phyloP scores from a whole-genome alignment of 2,113 vertebrate species.

The Kryptolebias marmoratus region DNA sequence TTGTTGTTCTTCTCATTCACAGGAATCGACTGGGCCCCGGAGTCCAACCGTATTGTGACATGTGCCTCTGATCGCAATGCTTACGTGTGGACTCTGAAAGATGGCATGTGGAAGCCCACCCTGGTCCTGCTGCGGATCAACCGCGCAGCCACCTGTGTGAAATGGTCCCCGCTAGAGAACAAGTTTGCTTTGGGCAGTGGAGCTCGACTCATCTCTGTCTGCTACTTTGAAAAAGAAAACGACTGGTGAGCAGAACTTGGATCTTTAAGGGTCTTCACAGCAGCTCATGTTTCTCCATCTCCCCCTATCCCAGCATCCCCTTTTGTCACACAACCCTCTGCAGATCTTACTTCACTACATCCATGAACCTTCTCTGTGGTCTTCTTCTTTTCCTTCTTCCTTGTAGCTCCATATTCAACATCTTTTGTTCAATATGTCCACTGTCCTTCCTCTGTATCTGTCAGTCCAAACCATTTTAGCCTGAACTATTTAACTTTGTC shows the following conservation, averaged over 20 bases:
- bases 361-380: too few species aligned
- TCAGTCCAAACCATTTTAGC: too few species aligned
- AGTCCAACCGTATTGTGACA: constrained; percentile 84
- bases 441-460: too few species aligned
- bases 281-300: too few species aligned
- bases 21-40: constrained; percentile 85
- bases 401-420: too few species aligned
- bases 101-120: constrained; percentile 83
- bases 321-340: too few species aligned
- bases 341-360: too few species aligned
- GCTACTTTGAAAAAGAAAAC: constrained; percentile 86
- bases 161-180: constrained; percentile 85
- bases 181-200: constrained; percentile 85
- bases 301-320: too few species aligned
- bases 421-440: too few species aligned
- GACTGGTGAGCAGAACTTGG: constrained; percentile 77
- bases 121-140: constrained; percentile 85
- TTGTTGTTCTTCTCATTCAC: background rate
- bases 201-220: constrained; percentile 82
- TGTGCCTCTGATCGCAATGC: constrained; percentile 84
- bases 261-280: background rate
- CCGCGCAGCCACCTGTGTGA: constrained; percentile 84
- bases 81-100: constrained; percentile 84
- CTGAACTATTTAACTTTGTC: too few species aligned
- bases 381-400: too few species aligned